phyloP scores from a whole-genome alignment of 2,113 vertebrate genomes.

The Lethenteron camtschaticum region DNA sequence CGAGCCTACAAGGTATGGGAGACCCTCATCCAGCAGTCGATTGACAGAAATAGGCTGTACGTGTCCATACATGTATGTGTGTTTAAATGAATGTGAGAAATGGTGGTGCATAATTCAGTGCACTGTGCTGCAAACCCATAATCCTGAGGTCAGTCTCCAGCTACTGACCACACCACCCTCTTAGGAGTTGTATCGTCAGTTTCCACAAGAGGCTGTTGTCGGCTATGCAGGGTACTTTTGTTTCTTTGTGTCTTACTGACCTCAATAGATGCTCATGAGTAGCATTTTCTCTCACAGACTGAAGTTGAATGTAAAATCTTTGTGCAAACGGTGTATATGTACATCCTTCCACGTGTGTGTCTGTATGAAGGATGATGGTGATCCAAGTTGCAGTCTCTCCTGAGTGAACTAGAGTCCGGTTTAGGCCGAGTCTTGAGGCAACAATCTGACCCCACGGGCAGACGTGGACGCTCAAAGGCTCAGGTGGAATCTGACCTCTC shows the following conservation, averaged over 20 bases:
- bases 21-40: too few relatives aligned
- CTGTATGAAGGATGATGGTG: constrained; percentile 76
- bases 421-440: constrained; percentile 45
- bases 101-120: too few relatives aligned
- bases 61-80: too few relatives aligned
- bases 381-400: constrained; percentile 65
- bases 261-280: background rate
- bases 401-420: constrained; percentile 65
- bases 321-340: constrained; percentile 1
- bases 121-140: too few relatives aligned
- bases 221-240: background rate
- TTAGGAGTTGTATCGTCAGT: too few relatives aligned
- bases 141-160: too few relatives aligned
- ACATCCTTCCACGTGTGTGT: background rate
- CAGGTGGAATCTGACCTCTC: constrained; percentile 37
- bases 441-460: constrained; percentile 28
- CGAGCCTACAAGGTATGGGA: too few relatives aligned
- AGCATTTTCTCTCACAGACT: constrained; percentile 2
- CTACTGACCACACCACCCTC: too few relatives aligned
- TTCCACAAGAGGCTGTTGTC: too few relatives aligned
- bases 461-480: constrained; percentile 18
- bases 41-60: too few relatives aligned
- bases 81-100: too few relatives aligned
- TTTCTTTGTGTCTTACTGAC: background rate
- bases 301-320: constrained; percentile 3